These are phyloP conservation scores for Hirtodrosophila confusa DNA, from an alignment of 2,888 invertebrate species.

Conservation along the genomic window DNA sequence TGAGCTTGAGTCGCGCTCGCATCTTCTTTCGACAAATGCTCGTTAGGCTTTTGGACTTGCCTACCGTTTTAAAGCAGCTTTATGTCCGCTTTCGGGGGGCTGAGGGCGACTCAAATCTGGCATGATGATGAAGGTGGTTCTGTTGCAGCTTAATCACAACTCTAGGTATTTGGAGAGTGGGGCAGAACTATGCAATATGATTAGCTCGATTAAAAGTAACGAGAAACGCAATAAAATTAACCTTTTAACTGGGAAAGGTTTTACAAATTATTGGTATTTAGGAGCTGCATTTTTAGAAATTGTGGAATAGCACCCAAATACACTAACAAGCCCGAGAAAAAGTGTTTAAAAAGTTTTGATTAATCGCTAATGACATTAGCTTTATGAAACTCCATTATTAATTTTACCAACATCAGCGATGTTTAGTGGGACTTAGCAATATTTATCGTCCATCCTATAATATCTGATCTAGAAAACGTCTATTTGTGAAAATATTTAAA, in stretches of 20 bases:
- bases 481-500: too few species aligned
- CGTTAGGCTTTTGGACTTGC: constrained; percentile 56
- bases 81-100: constrained; percentile 5
- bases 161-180: background rate
- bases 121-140: constrained; percentile 36
- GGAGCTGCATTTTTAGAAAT: too few species aligned
- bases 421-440: too few species aligned
- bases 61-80: constrained; percentile 55
- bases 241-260: constrained; percentile 7
- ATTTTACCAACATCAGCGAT: too few species aligned
- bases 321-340: too few species aligned
- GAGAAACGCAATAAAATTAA: constrained; percentile 40
- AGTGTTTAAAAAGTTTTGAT: too few species aligned
- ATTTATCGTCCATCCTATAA: too few species aligned
- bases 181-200: constrained; percentile 26
- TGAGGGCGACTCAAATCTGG: constrained; percentile 23
- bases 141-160: constrained; percentile 54
- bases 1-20: constrained; percentile 34
- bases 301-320: too few species aligned
- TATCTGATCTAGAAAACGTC: too few species aligned
- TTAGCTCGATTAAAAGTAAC: constrained; percentile 46
- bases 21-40: constrained; percentile 65
- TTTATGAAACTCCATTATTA: too few species aligned
- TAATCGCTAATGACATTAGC: too few species aligned
- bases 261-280: too few species aligned